These are phyloP conservation scores for Nomada ruficornis DNA, from an alignment of 2,888 invertebrate species.

Conservation along the genomic window DNA sequence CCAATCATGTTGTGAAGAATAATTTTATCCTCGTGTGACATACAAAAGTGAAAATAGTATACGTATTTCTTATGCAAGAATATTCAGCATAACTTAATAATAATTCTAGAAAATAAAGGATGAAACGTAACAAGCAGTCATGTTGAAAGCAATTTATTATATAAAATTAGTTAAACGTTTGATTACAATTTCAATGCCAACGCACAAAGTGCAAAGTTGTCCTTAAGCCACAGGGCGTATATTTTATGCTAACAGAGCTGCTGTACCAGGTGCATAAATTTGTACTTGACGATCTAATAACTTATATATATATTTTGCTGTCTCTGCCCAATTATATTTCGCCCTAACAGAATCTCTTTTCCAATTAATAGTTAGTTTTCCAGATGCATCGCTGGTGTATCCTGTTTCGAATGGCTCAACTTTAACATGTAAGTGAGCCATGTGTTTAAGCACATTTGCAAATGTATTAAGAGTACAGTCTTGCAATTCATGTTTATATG, in stretches of 20 bases:
- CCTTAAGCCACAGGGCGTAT: not conserved
- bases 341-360: slow-evolving; percentile 72
- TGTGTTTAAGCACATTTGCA: slow-evolving; percentile 87
- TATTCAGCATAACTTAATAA: too few relatives aligned
- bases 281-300: slow-evolving; percentile 91
- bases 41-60: too few relatives aligned
- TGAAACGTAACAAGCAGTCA: too few relatives aligned
- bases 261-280: slow-evolving; percentile 89
- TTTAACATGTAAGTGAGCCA: slow-evolving; percentile 87
- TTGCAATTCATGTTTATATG: slow-evolving; percentile 85
- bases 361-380: slow-evolving; percentile 87
- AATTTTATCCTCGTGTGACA: too few relatives aligned
- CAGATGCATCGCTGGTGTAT: slow-evolving; percentile 90
- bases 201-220: too few relatives aligned
- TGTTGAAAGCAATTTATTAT: too few relatives aligned
- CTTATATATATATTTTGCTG: slow-evolving; percentile 87
- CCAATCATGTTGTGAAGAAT: too few relatives aligned
- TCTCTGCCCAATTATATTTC: slow-evolving; percentile 77
- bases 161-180: too few relatives aligned
- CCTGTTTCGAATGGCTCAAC: slow-evolving; percentile 90
- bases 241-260: slow-evolving; percentile 48
- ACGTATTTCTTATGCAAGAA: too few relatives aligned
- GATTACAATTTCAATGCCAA: too few relatives aligned
- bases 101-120: too few relatives aligned
- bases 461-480: slow-evolving; percentile 84